These are phyloP conservation scores for Agrypnus murinus DNA, from an alignment of 2,888 invertebrate species.

Conservation along the genomic window DNA sequence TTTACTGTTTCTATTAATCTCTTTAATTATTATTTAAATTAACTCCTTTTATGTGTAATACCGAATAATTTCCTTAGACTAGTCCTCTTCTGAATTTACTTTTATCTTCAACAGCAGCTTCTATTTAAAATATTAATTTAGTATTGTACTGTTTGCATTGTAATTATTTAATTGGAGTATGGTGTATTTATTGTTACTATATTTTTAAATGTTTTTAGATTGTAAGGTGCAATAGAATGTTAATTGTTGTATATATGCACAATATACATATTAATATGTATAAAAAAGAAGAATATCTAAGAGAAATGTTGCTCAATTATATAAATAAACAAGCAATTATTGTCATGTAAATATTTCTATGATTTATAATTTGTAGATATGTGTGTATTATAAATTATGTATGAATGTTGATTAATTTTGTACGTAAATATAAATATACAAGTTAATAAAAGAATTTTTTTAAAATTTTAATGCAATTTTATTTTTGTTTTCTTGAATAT, in stretches of 20 bases:
- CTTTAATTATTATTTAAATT: too few relatives aligned
- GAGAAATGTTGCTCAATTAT: constrained; percentile 13
- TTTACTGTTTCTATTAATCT: neutral
- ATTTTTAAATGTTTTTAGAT: neutral
- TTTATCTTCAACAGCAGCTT: too few relatives aligned
- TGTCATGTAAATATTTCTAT: constrained; percentile 20
- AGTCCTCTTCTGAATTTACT: too few relatives aligned
- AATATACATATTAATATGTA: constrained; percentile 2
- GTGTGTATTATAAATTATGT: constrained; percentile 21
- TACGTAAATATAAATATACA: too few relatives aligned
- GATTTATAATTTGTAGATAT: constrained; percentile 18
- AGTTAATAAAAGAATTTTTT: too few relatives aligned
- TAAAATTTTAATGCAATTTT: too few relatives aligned
- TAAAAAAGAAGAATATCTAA: constrained; percentile 10
- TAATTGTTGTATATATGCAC: neutral
- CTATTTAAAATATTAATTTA: too few relatives aligned
- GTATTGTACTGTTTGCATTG: neutral
- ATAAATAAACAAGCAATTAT: constrained; percentile 15
- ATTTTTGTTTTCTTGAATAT: too few relatives aligned
- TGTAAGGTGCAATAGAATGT: constrained; percentile 25
- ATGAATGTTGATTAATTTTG: constrained; percentile 18
- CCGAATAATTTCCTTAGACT: too few relatives aligned
- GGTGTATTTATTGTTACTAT: constrained; percentile 8
- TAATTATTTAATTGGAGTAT: neutral
- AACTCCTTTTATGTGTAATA: too few relatives aligned